phyloP scores from a whole-genome alignment of 2,888 invertebrate genomes.

The Ligdia adustata region DNA sequence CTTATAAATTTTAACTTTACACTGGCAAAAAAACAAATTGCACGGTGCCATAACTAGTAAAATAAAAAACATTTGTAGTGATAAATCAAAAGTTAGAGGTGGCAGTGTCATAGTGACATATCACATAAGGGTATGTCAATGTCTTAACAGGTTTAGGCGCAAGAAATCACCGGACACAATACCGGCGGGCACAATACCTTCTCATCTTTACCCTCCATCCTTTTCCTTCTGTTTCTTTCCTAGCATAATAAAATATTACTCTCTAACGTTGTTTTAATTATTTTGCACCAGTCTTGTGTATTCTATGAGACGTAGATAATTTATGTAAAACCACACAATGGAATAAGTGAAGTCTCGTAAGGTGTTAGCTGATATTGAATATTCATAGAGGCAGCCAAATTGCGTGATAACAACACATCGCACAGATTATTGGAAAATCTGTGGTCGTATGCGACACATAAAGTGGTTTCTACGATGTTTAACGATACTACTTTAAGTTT shows the following conservation, averaged over 20 bases:
- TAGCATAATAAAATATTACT: background rate
- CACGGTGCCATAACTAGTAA: too few relatives aligned
- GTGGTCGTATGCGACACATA: too few relatives aligned
- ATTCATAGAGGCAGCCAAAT: conserved; percentile 28
- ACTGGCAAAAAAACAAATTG: too few relatives aligned
- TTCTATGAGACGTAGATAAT: conserved; percentile 19
- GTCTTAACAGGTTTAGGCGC: background rate
- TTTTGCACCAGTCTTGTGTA: conserved; percentile 12
- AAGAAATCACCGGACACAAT: conserved; percentile 5
- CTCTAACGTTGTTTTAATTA: conserved; percentile 6
- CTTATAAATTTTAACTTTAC: too few relatives aligned
- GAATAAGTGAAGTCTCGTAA: conserved; percentile 30
- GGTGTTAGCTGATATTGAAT: conserved; percentile 33
- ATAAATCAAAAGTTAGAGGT: too few relatives aligned
- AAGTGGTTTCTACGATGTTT: too few relatives aligned
- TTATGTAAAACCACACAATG: conserved; percentile 26
- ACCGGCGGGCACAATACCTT: too few relatives aligned
- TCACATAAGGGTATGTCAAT: too few relatives aligned
- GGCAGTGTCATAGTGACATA: too few relatives aligned
- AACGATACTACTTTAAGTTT: too few relatives aligned
- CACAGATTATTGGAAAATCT: conserved; percentile 17
- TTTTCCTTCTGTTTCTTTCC: conserved; percentile 1
- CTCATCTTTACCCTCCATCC: conserved; percentile 3
- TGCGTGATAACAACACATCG: conserved; percentile 17
- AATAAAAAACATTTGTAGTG: too few relatives aligned